phyloP scores from a whole-genome alignment of 2,888 invertebrate genomes.

The Pantelozetes paolii region DNA sequence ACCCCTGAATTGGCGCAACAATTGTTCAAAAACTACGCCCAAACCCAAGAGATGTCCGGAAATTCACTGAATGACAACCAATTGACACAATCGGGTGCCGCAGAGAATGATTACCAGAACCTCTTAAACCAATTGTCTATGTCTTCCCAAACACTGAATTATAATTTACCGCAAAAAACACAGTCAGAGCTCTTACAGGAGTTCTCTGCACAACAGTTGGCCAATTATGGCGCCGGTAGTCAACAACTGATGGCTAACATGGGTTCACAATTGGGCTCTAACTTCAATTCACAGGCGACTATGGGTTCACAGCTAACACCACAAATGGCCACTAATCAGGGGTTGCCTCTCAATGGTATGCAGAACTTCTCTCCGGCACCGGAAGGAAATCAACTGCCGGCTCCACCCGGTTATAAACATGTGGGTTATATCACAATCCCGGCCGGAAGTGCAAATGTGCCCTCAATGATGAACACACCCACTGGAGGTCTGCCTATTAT shows the following conservation, averaged over 20 bases:
- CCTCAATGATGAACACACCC: slow-evolving; percentile 20
- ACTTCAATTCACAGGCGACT: background rate
- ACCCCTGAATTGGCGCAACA: slow-evolving; percentile 35
- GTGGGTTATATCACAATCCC: slow-evolving; percentile 42
- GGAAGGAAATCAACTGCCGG: slow-evolving; percentile 39
- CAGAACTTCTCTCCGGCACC: slow-evolving; percentile 39
- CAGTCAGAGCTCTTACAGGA: slow-evolving; percentile 22
- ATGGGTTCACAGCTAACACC: background rate
- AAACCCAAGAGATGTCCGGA: background rate
- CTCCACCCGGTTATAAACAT: slow-evolving; percentile 41
- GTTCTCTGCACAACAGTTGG: background rate
- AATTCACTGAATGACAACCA: slow-evolving; percentile 26
- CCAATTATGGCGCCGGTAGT: background rate
- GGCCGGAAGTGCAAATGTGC: slow-evolving; percentile 38
- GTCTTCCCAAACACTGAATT: background rate
- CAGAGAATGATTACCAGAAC: slow-evolving; percentile 1
- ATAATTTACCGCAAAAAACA: slow-evolving; percentile 5
- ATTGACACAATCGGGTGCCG: background rate
- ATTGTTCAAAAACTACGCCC: slow-evolving; percentile 7
- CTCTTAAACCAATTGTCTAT: slow-evolving; percentile 4
- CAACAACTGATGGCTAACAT: background rate
- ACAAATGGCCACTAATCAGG: background rate
- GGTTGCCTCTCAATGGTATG: slow-evolving; percentile 18
- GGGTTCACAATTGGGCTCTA: background rate
- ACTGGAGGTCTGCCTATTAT: slow-evolving; percentile 35